Conservation (phyloP, 2,888 invertebrate species). For the Euplagia quadripunctaria region DNA sequence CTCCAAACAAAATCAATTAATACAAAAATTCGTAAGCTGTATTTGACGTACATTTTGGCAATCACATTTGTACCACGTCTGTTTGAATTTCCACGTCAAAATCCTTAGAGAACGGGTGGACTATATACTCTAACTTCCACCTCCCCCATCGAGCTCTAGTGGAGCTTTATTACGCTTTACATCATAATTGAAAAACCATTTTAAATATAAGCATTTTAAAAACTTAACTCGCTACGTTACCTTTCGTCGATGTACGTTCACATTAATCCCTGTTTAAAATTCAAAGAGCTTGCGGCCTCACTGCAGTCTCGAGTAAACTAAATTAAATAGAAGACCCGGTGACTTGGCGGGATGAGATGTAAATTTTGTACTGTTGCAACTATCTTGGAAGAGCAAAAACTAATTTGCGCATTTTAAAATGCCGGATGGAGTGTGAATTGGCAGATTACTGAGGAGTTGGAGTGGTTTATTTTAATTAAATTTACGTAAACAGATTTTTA, state of each 20-base stretch:
- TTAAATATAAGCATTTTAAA: constrained; percentile 37
- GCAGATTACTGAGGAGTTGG: constrained; percentile 26
- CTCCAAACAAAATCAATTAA: not conserved
- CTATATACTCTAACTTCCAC: constrained; percentile 23
- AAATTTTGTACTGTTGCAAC: constrained; percentile 63
- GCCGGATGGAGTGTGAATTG: constrained; percentile 33
- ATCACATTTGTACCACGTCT: constrained; percentile 13
- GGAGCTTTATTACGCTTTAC: not conserved
- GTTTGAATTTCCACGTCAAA: constrained; percentile 31
- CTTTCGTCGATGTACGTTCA: constrained; percentile 59
- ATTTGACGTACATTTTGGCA: constrained; percentile 8
- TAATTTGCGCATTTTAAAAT: constrained; percentile 49
- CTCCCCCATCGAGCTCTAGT: not conserved
- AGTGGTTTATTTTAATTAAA: constrained; percentile 6
- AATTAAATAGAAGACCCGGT: constrained; percentile 67
- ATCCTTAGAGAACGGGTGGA: constrained; percentile 25
- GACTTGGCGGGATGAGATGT: constrained; percentile 61
- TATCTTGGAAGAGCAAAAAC: constrained; percentile 46
- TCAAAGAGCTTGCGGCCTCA: constrained; percentile 63
- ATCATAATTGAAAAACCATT: constrained; percentile 27
- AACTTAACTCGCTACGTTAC: constrained; percentile 43
- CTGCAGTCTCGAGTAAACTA: constrained; percentile 60
- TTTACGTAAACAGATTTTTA: not conserved
- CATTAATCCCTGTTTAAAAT: constrained; percentile 69
- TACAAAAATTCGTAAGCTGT: not conserved